Evolutionary conservation across 2,888 invertebrate species (phyloP).

Genomic region (Phortica okadai): DNA sequence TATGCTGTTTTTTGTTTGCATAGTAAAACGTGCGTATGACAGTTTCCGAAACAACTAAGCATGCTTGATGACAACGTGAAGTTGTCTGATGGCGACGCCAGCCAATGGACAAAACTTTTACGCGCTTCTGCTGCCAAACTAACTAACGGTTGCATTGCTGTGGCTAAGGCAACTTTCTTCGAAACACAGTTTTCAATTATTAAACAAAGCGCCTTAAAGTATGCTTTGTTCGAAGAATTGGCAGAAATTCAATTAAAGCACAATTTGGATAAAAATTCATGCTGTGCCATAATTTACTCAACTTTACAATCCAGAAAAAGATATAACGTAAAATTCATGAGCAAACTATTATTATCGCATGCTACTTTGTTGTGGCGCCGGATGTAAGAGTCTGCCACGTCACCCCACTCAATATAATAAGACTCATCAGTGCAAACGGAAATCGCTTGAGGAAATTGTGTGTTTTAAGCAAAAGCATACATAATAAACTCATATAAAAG

Average conservation of each 20-base stretch:
- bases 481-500: slow-evolving; percentile 72
- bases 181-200: slow-evolving; percentile 22
- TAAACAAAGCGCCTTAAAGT: slow-evolving; percentile 22
- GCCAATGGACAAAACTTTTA: slow-evolving; percentile 41
- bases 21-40: slow-evolving; percentile 61
- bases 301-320: slow-evolving; percentile 8
- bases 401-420: slow-evolving; percentile 59
- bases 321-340: slow-evolving; percentile 11
- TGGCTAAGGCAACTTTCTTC: slow-evolving; percentile 5
- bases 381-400: background rate
- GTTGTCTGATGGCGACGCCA: slow-evolving; percentile 37
- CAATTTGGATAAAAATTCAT: slow-evolving; percentile 53
- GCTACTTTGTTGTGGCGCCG: background rate
- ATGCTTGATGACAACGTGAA: slow-evolving; percentile 51
- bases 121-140: slow-evolving; percentile 3
- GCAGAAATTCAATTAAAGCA: slow-evolving; percentile 66
- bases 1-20: background rate
- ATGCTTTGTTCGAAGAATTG: slow-evolving; percentile 48
- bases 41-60: slow-evolving; percentile 63
- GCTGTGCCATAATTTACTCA: slow-evolving; percentile 18
- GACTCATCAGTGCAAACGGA: slow-evolving; percentile 69
- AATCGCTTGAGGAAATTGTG: slow-evolving; percentile 72
- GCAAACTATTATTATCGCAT: slow-evolving; percentile 27
- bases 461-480: slow-evolving; percentile 66
- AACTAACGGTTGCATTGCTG: no score